Base-by-base conservation (phyloP, 2,888 invertebrate species). In the Napeogenes inachia region DNA sequence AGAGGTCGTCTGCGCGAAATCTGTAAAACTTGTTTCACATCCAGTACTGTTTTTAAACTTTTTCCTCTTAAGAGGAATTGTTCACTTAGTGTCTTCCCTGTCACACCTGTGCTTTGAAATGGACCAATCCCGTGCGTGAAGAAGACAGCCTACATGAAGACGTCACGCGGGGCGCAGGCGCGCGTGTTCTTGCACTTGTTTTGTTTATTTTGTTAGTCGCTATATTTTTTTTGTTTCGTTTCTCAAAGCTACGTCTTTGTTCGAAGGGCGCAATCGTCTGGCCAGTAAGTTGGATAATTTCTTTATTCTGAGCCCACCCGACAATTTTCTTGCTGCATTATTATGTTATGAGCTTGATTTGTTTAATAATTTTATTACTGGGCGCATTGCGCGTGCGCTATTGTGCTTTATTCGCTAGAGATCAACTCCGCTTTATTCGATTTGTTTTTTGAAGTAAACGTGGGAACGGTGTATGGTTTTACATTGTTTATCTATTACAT, bases 321-420 rank as follows among this genome's bases (percentile, higher is more conserved):
- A 89, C 87, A 89, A 90, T 90, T 89, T 89, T 87, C 87, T 87
- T 84, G 80, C 83, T 78, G 79, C 85, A 80, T 86, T 88, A 89
- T 89, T 88, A 88, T 85, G 87, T 88, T 89, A 89, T 86, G 87
- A 85, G 81, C 81, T 89, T 89, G 88, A 89, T 89, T 89, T 89
- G 89, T 86, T 88, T 89, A 90, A 89, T 90, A 89, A 89, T 90
- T 89, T 89, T 89, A 90, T 90, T 89, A 89, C 86, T 75, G 81
- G 74, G 75, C 75, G 81, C 81, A 80, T 75, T 82, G 80, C 76
- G 75, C 76, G 75, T 77, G 78, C 78, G 68, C 70, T 68, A 70
- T 78, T 74, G 78, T 78, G 77, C 81, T 71, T 64, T 70, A 67
- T 71, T 69, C 64, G 67, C 67, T 60, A 60, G 65, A 62, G 63